These are phyloP conservation scores for Calidris pygmaea DNA, from an alignment of 2,113 vertebrate genomes.

Conservation along the genomic window DNA sequence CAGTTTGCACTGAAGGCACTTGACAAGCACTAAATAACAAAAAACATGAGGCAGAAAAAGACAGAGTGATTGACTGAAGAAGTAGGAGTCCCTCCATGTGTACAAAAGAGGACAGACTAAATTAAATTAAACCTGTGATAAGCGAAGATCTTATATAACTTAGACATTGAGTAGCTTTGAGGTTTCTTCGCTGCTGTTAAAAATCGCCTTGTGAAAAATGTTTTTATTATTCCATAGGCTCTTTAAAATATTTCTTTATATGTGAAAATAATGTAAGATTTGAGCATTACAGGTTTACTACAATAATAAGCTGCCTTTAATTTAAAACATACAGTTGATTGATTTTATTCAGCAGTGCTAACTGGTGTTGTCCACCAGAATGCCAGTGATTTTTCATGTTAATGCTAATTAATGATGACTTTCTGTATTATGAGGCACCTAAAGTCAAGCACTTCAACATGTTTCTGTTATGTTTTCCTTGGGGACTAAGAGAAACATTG, in stretches of 20 bases:
- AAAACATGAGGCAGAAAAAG: slow-evolving; percentile 34
- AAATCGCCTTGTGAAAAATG: slow-evolving; percentile 4
- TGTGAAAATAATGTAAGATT: neutral
- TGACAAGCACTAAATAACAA: slow-evolving; percentile 28
- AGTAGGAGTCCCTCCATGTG: slow-evolving; percentile 21
- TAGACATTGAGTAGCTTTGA: neutral
- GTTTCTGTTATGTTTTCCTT: neutral
- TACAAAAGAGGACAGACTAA: slow-evolving; percentile 44
- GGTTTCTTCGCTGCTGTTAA: neutral
- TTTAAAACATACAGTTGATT: slow-evolving; percentile 13
- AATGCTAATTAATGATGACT: neutral
- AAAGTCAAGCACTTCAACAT: neutral
- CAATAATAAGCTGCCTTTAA: slow-evolving; percentile 10
- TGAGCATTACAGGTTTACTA: neutral
- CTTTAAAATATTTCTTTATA: slow-evolving; percentile 17
- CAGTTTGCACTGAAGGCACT: slow-evolving; percentile 6
- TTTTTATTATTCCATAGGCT: neutral
- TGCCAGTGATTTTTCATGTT: neutral
- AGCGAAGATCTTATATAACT: slow-evolving; percentile 47
- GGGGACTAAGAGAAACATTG: neutral
- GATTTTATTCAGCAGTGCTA: neutral
- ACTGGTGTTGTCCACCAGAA: neutral
- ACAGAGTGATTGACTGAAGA: slow-evolving; percentile 60
- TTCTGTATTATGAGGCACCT: neutral
- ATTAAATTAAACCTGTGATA: slow-evolving; percentile 58